Evolutionary conservation across 2,797 vertebrate species (phyloP), one percentile per base, ranked within the genome.

Genomic region (Thunnus albacares): DNA sequence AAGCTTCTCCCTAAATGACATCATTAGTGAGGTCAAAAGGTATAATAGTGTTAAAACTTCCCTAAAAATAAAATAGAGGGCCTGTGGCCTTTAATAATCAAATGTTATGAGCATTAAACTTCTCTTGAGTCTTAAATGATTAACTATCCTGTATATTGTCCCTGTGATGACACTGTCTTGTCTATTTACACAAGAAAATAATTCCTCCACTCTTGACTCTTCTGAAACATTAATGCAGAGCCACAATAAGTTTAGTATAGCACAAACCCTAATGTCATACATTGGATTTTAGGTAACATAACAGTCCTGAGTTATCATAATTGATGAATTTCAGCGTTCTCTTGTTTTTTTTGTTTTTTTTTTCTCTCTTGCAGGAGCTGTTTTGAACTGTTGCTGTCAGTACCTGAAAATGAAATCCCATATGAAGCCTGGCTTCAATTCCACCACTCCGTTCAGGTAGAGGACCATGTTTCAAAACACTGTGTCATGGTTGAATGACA

Each of bases 341-440:
- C 1, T 53, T 66, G 6, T 63, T 83, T 61, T 74, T 47, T 13
- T 82, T 66, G 77, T 77, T 81, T 91, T 84, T 91, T 84, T 47
- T 13, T 83, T 68, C 78, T 77, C 80, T 91, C 60, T 92, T 95
- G 49, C 90, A 99, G 98, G 96, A 99, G 98, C 93, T 99, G 98
- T 94, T 99, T 99, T 95, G 98, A 99, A 90, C 95, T 99, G 88
- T 91, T 99, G 81, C 95, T 99, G 89, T 98, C 97, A 75, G 96
- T 99, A 92, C 96, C 98, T 95, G 98, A 98, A 94, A 97, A 96
- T 93, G 97, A 99, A 86, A 96, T 99, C 85, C 96, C 97, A 0
- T 94, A 93, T 87, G 97, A 99, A 88, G 95, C 96, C 70, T 98
- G 98, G 97, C 91, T 97, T 88, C 97, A 96, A 80, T 97, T 99